These are phyloP conservation scores for Tachina lurida DNA, from an alignment of 2,888 invertebrate genomes.

Conservation along the genomic window DNA sequence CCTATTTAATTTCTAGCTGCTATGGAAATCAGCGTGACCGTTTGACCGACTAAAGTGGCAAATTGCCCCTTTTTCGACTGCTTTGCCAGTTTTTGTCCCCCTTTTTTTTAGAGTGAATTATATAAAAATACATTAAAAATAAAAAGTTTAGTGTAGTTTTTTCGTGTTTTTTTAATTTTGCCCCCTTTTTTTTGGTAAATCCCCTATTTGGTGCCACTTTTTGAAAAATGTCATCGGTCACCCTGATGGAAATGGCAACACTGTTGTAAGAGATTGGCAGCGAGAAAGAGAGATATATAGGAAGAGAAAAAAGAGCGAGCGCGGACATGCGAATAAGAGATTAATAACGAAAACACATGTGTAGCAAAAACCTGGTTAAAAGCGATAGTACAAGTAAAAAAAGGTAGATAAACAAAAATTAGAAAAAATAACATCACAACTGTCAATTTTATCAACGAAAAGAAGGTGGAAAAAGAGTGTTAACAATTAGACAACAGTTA, in stretches of 20 bases:
- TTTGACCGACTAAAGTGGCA: too few species aligned
- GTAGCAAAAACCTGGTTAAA: neutral
- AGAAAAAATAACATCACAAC: slow-evolving; percentile 11
- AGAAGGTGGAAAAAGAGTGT: neutral
- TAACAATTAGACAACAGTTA: slow-evolving; percentile 4
- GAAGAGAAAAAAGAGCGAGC: neutral
- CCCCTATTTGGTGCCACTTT: too few species aligned
- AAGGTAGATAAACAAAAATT: neutral
- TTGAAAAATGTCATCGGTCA: too few species aligned
- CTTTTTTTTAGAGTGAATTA: too few species aligned
- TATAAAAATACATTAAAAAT: too few species aligned
- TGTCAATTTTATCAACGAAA: slow-evolving; percentile 9
- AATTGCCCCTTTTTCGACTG: too few species aligned
- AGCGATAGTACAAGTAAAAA: slow-evolving; percentile 2
- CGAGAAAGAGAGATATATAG: neutral
- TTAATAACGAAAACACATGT: neutral
- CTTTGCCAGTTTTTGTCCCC: too few species aligned
- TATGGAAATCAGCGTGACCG: too few species aligned
- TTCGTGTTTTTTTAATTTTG: too few species aligned
- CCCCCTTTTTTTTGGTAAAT: too few species aligned
- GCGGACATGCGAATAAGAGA: neutral
- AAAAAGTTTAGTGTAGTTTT: too few species aligned
- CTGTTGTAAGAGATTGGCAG: neutral
- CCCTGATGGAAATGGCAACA: neutral
- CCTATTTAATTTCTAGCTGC: too few species aligned